Conservation (phyloP, 2,113 vertebrate genomes). For the Phaetusa simplex region DNA sequence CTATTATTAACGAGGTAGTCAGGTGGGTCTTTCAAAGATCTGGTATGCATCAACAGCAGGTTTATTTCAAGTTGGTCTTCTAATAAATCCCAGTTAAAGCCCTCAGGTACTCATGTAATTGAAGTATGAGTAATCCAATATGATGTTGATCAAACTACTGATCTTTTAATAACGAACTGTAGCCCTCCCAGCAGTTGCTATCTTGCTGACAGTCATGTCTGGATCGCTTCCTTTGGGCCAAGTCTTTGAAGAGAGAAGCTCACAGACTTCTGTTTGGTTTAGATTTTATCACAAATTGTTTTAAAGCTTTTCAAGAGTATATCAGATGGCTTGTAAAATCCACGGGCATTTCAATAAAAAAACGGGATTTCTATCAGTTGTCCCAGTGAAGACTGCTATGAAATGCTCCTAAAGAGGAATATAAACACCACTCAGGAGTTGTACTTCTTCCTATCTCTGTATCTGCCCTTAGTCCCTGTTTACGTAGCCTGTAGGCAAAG, state of each 20-base stretch:
- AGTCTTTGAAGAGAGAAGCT: slow-evolving; percentile 49
- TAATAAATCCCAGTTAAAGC: slow-evolving; percentile 45
- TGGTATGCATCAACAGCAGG: not conserved
- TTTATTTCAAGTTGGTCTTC: slow-evolving; percentile 27
- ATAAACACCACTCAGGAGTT: not conserved
- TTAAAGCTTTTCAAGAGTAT: slow-evolving; percentile 59
- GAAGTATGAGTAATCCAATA: slow-evolving; percentile 65
- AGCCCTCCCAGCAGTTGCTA: slow-evolving; percentile 41
- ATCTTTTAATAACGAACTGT: slow-evolving; percentile 66
- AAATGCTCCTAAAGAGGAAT: slow-evolving; percentile 41
- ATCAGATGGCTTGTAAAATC: slow-evolving; percentile 57
- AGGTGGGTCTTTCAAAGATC: not conserved
- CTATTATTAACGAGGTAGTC: not conserved
- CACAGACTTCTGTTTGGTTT: slow-evolving; percentile 54
- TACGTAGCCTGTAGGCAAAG: slow-evolving; percentile 6
- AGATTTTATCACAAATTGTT: slow-evolving; percentile 68
- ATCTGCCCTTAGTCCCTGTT: slow-evolving; percentile 12
- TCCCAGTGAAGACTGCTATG: not conserved
- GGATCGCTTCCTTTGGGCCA: slow-evolving; percentile 54
- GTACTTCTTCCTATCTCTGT: not conserved
- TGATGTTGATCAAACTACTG: slow-evolving; percentile 56
- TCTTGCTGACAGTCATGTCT: slow-evolving; percentile 51
- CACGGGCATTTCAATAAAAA: slow-evolving; percentile 39
- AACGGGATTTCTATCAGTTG: slow-evolving; percentile 35
- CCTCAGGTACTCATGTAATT: slow-evolving; percentile 57